Percentiles rank a stretch among this genome's conserved stretches.
Evolutionary conservation across 2,888 invertebrate species (phyloP).

Genomic region (Tetramorium bicarinatum): DNA sequence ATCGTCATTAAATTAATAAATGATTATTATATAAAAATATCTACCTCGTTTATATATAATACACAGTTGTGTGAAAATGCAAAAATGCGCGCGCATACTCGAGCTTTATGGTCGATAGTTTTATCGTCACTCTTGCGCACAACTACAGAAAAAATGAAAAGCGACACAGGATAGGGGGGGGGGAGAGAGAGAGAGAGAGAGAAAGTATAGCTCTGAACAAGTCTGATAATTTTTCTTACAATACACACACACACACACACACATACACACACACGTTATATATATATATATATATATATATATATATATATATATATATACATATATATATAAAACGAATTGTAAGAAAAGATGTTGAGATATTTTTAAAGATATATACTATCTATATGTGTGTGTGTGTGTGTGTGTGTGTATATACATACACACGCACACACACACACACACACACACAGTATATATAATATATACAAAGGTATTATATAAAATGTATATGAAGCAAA

Average conservation of each 20-base stretch:
- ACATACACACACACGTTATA: too few relatives aligned
- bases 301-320: slow-evolving; percentile 60
- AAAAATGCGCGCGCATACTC: slow-evolving; percentile 23
- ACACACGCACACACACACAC: neutral
- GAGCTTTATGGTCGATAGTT: neutral
- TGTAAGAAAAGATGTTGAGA: slow-evolving; percentile 34
- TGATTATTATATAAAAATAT: slow-evolving; percentile 77
- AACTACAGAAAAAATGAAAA: neutral
- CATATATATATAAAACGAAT: slow-evolving; percentile 38
- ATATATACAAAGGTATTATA: slow-evolving; percentile 78
- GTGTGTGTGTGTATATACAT: slow-evolving; percentile 70
- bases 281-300: too few relatives aligned
- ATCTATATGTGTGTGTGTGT: neutral
- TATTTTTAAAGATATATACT: slow-evolving; percentile 57
- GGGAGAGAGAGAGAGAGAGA: neutral
- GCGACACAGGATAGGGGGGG: neutral
- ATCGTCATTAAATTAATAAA: slow-evolving; percentile 76
- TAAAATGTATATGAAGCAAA: slow-evolving; percentile 84
- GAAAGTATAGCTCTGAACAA: slow-evolving; percentile 4
- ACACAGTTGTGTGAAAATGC: slow-evolving; percentile 34
- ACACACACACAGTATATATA: slow-evolving; percentile 64
- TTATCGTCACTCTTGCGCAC: neutral
- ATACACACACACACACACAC: too few relatives aligned
- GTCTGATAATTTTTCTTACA: slow-evolving; percentile 69
- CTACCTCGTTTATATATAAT: slow-evolving; percentile 42